These are phyloP conservation scores for Perizoma flavofasciatum DNA, from an alignment of 2,888 invertebrate genomes.

Conservation along the genomic window DNA sequence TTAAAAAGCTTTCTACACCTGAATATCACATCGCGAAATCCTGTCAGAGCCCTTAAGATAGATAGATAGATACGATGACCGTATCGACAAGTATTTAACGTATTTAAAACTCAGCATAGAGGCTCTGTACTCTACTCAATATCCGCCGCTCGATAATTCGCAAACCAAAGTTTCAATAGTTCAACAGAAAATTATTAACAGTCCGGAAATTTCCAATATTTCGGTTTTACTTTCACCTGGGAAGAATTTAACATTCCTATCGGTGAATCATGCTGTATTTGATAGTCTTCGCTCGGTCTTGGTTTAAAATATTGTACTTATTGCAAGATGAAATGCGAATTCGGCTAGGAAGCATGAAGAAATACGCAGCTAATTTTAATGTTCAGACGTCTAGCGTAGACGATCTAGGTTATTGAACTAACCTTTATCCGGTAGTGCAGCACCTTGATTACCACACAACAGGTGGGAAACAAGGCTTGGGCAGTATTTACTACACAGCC, in stretches of 20 bases:
- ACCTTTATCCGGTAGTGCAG: slow-evolving; percentile 2
- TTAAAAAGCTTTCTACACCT: too few species aligned
- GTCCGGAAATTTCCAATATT: slow-evolving; percentile 18
- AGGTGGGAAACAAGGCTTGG: slow-evolving; percentile 12
- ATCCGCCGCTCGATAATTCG: slow-evolving; percentile 5
- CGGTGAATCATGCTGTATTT: slow-evolving; percentile 4
- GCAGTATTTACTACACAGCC: not conserved
- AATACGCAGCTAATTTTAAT: not conserved
- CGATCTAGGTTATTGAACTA: slow-evolving; percentile 16
- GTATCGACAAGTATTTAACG: not conserved
- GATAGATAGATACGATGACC: too few species aligned
- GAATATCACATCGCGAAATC: too few species aligned
- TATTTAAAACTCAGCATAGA: slow-evolving; percentile 3
- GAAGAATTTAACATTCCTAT: not conserved
- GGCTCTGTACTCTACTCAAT: slow-evolving; percentile 3
- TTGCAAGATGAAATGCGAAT: slow-evolving; percentile 2
- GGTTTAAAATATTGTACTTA: not conserved
- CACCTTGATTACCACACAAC: slow-evolving; percentile 17
- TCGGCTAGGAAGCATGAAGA: too few species aligned
- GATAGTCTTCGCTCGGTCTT: not conserved
- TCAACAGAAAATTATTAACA: slow-evolving; percentile 13
- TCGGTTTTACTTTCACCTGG: slow-evolving; percentile 9
- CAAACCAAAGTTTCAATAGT: slow-evolving; percentile 12
- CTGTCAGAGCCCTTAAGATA: too few species aligned
- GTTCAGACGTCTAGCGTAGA: slow-evolving; percentile 3